Conservation (phyloP, 2,888 invertebrate species). For the Ochropleura leucogaster region DNA sequence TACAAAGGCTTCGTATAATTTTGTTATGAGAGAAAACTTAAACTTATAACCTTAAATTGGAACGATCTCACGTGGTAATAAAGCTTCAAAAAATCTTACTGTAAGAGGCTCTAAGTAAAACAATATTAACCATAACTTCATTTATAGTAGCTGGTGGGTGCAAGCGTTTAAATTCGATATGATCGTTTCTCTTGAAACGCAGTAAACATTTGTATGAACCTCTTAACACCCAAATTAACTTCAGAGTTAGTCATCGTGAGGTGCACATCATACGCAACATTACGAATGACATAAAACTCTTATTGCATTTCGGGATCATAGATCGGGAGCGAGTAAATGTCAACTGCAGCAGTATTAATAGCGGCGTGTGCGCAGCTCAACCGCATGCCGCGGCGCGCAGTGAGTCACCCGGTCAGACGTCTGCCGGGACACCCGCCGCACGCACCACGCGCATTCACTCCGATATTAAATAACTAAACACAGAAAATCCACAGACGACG, state of each 20-base stretch:
- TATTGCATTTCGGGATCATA: slow-evolving; percentile 80
- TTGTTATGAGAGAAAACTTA: neutral
- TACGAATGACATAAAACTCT: slow-evolving; percentile 69
- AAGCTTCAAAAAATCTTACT: neutral
- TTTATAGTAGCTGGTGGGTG: neutral
- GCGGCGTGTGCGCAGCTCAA: slow-evolving; percentile 71
- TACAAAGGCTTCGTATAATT: too few species aligned
- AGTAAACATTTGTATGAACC: slow-evolving; percentile 20
- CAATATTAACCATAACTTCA: neutral
- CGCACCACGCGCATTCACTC: slow-evolving; percentile 70
- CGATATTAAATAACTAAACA: slow-evolving; percentile 26
- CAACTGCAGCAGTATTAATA: slow-evolving; percentile 88
- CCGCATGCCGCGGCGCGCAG: slow-evolving; percentile 77
- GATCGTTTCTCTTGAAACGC: slow-evolving; percentile 4
- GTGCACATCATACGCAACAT: slow-evolving; percentile 42
- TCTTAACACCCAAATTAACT: slow-evolving; percentile 9
- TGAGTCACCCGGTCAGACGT: slow-evolving; percentile 85
- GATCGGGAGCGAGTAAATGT: slow-evolving; percentile 88
- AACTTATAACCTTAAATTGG: too few species aligned
- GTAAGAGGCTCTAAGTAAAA: neutral
- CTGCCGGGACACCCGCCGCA: slow-evolving; percentile 84
- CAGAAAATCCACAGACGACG: slow-evolving; percentile 44
- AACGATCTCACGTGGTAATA: neutral
- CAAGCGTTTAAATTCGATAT: neutral
- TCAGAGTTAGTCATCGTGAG: slow-evolving; percentile 41